Percentiles rank a stretch among this genome's conserved stretches.
These are phyloP conservation scores for Xyrichtys novacula DNA, from an alignment of 2,797 vertebrate genomes.

Conservation along the genomic window DNA sequence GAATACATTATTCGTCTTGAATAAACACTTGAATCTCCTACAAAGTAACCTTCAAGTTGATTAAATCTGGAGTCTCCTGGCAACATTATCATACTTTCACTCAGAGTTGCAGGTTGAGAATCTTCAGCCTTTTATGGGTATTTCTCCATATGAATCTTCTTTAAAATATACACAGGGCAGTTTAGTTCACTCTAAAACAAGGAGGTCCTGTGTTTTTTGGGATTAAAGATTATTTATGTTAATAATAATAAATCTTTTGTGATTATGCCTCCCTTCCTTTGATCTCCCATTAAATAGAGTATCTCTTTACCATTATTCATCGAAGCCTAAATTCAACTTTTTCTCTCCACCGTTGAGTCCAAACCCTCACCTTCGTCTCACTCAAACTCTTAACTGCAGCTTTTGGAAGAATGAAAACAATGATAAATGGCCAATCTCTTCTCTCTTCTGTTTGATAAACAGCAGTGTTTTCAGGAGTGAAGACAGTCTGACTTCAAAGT, in stretches of 20 bases:
- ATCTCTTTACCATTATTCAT: background rate
- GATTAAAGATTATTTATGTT: no score
- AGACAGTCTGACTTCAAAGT: conserved; percentile 21
- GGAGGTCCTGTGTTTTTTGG: no score
- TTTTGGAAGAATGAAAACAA: conserved; percentile 40
- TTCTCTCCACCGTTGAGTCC: conserved; percentile 11
- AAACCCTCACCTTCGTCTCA: conserved; percentile 14
- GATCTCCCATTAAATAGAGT: no score
- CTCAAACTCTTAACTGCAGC: conserved; percentile 37
- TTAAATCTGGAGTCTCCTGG: background rate
- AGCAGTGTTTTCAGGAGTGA: conserved; percentile 27
- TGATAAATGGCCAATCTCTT: conserved; percentile 44
- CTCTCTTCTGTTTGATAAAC: conserved; percentile 51
- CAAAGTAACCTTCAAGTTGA: background rate
- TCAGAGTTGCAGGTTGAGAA: background rate
- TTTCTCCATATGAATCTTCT: background rate
- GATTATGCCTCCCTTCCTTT: no score
- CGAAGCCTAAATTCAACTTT: background rate
- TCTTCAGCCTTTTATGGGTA: background rate
- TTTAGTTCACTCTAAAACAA: no score
- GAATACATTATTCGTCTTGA: background rate
- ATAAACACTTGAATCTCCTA: background rate
- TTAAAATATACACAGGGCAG: no score
- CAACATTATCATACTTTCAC: background rate
- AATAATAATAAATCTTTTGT: no score